Conservation (phyloP, 2,888 invertebrate species). For the Strigamia transsilvanica region DNA sequence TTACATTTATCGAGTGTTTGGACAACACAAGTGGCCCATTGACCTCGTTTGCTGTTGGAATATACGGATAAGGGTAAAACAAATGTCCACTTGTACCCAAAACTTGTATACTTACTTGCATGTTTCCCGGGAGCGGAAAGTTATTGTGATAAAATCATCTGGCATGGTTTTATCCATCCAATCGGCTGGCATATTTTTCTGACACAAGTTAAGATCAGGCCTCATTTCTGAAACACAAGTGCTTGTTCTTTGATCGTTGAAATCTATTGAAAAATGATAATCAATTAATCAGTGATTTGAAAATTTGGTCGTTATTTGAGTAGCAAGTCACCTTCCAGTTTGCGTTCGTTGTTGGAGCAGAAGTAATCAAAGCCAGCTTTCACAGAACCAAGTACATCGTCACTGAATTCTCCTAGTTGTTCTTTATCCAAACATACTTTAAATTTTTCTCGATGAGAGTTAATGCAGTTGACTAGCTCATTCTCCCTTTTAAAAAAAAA, state of each 20-base stretch:
- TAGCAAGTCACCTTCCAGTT: neutral
- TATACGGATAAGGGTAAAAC: no score
- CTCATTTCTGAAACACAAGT: neutral
- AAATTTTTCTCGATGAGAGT: neutral
- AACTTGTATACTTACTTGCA: neutral
- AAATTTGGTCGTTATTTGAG: neutral
- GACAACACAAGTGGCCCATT: conserved; percentile 1
- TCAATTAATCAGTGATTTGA: neutral
- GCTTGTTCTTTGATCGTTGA: neutral
- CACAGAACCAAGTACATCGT: neutral
- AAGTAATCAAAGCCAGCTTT: neutral
- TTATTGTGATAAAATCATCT: neutral
- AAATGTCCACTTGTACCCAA: no score
- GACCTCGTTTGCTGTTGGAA: neutral
- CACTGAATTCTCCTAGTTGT: neutral
- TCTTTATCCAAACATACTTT: neutral
- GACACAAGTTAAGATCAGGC: neutral
- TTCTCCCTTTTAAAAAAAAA: neutral
- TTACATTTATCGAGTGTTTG: neutral
- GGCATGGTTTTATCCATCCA: neutral
- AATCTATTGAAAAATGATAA: neutral
- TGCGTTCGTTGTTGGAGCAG: neutral
- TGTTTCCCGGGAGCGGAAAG: neutral
- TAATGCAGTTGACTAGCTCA: neutral
- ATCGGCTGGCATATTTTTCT: neutral